These are phyloP conservation scores for Agelas oroides DNA, from an alignment of 37 sponge, comb jelly and placozoan species.

Conservation along the genomic window DNA sequence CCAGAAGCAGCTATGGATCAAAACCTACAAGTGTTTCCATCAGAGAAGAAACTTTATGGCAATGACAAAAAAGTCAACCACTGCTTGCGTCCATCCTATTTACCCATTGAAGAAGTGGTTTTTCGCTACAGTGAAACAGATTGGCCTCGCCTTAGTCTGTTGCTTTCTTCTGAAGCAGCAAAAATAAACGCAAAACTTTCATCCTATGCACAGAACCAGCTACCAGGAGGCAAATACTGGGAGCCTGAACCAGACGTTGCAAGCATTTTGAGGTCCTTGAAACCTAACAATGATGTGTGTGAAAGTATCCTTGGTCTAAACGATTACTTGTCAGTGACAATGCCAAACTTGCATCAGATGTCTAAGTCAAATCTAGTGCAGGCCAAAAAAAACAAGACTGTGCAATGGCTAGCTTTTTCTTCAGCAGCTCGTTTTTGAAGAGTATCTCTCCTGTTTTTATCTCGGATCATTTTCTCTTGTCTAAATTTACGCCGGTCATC, in stretches of 20 bases:
- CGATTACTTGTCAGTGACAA: conserved; percentile 9
- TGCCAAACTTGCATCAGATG: conserved; percentile 13
- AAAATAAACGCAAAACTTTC: conserved; percentile 24
- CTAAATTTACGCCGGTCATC: too few relatives aligned
- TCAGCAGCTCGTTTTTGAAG: too few relatives aligned
- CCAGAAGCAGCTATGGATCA: conserved; percentile 11
- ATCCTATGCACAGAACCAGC: conserved; percentile 17
- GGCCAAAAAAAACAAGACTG: conserved; percentile 30
- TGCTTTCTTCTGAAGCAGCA: conserved; percentile 3
- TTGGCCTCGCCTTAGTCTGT: neutral
- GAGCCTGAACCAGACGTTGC: conserved; percentile 13
- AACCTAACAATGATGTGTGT: conserved; percentile 53
- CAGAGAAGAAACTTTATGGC: conserved; percentile 48
- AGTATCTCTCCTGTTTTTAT: too few relatives aligned
- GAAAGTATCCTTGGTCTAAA: conserved; percentile 33
- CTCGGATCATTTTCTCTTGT: too few relatives aligned
- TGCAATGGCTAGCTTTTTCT: conserved; percentile 2
- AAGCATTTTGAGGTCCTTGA: conserved; percentile 7
- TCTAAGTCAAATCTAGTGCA: conserved; percentile 18
- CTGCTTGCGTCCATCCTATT: neutral
- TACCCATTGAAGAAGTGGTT: too few relatives aligned
- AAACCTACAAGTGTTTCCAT: conserved; percentile 22
- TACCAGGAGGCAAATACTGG: conserved; percentile 61
- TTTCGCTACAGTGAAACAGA: too few relatives aligned
- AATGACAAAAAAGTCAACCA: conserved; percentile 15